Evolutionary conservation across 64 coral and sea anemone species (phyloP).

Genomic region (Exaiptasia diaphana): DNA sequence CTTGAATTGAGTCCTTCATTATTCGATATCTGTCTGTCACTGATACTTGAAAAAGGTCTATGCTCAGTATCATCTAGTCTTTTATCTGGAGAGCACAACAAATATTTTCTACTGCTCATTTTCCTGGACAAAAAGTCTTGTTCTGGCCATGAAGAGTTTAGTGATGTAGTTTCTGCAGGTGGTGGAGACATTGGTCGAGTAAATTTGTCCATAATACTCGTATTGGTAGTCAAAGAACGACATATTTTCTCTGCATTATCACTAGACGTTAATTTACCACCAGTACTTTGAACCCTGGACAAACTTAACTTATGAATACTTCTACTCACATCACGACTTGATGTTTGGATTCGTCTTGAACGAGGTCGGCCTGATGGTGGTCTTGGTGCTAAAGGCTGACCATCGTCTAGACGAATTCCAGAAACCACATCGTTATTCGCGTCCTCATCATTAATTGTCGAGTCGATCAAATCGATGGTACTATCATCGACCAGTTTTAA

Average conservation of each 20-base stretch:
- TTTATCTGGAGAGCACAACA: background rate
- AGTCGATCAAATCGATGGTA: conserved; percentile 94
- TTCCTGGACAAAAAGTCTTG: conserved; percentile 25
- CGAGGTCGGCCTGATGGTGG: conserved; percentile 49
- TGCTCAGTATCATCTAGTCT: too few relatives aligned
- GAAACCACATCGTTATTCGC: background rate
- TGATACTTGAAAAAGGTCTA: too few relatives aligned
- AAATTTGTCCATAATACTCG: too few relatives aligned
- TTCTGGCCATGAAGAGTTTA: conserved; percentile 53
- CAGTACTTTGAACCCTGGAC: too few relatives aligned
- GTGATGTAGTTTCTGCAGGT: background rate
- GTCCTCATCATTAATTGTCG: conserved; percentile 18
- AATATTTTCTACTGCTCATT: background rate
- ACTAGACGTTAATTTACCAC: too few relatives aligned
- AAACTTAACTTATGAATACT: too few relatives aligned
- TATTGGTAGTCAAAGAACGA: too few relatives aligned
- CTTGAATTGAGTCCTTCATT: conserved; percentile 50
- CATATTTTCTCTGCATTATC: too few relatives aligned
- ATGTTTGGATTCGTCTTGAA: conserved; percentile 1
- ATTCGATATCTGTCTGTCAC: conserved; percentile 45
- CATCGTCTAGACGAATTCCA: background rate
- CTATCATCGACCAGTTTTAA: conserved; percentile 76
- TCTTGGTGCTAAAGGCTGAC: background rate
- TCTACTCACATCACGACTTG: too few relatives aligned
- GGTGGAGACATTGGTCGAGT: too few relatives aligned